Conservation (phyloP, 2,113 vertebrate species). For the Bagarius yarrelli region DNA sequence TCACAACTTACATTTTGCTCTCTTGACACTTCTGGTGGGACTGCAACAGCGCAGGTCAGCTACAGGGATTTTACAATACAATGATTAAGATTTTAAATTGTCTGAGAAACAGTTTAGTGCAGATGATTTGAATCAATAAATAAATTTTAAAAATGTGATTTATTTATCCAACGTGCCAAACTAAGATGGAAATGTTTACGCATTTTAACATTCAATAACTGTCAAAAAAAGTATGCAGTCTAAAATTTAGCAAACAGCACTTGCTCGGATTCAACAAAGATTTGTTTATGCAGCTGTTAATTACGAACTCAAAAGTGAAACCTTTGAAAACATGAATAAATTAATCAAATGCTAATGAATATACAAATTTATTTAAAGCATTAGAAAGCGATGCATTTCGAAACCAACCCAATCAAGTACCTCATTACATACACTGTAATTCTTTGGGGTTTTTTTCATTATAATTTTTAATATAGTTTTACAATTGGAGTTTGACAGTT, state of each 20-base stretch:
- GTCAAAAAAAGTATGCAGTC: not conserved
- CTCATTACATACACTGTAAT: not conserved
- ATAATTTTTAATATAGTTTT: too few species aligned
- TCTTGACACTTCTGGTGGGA: conserved; percentile 70
- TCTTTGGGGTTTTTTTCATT: not conserved
- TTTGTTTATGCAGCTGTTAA: not conserved
- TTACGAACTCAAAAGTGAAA: not conserved
- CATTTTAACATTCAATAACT: not conserved
- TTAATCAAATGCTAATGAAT: not conserved
- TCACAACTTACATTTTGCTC: conserved; percentile 66
- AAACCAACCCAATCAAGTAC: not conserved
- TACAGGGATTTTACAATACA: too few species aligned
- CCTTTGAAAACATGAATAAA: not conserved
- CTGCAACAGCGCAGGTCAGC: conserved; percentile 72
- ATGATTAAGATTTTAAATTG: not conserved
- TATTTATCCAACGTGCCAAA: too few species aligned
- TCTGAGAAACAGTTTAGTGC: not conserved
- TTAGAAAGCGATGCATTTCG: not conserved
- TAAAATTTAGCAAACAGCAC: not conserved
- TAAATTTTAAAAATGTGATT: too few species aligned
- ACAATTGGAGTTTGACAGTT: not conserved
- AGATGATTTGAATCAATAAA: too few species aligned
- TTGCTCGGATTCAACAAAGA: not conserved
- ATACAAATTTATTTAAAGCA: not conserved
- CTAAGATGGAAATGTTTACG: not conserved